Evolutionary conservation across 2,888 invertebrate genomes (phyloP), one percentile per base, ranked within the genome.

Genomic region (Polyommatus iphigenia): DNA sequence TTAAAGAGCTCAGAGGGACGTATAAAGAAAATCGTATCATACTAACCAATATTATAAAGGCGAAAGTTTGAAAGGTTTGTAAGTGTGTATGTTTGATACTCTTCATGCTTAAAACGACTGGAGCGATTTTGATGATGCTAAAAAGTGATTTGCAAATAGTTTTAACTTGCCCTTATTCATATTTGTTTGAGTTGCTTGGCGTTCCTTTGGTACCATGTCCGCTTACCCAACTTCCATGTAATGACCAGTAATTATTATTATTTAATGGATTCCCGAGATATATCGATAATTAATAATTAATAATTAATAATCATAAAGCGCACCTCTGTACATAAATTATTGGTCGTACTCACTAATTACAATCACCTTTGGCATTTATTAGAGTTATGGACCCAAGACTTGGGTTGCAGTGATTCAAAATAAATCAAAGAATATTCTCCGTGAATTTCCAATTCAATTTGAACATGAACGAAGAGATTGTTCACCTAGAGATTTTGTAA

Each of bases 301-400:
- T 72, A 72, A 36, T 36, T 72, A 72, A 41, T 72, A 41, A 41
- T 41, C 41, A 41, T n/a, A 41, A 72, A 72, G 36, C 20, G n/a
- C 41, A 72, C 20, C 41, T 20, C 72, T 10, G 13, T 20, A n/a
- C 41, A 41, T 72, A 72, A 72, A 41, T 77, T 57, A 72, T 18
- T 57, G 71, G 50, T 29, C 50, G 32, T 77, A 71, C 71, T 72
- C 50, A 54, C 71, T 77, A 72, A 77, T 77, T 77, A 72, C 77
- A n/a, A 72, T 41, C 71, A 77, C 77, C 71, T 77, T 57, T 77
- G 57, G 18, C 77, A 77, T 77, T 77, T 77, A 29, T 41, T 20
- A 20, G 8, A 67, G 67, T 32, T 67, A 32, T 29, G 18, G 29
- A 29, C 29, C 24, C 8, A 10, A 20, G 62, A 67, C 24, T 24